Conservation (phyloP, 2,888 invertebrate genomes). For the Eupithecia abbreviata region DNA sequence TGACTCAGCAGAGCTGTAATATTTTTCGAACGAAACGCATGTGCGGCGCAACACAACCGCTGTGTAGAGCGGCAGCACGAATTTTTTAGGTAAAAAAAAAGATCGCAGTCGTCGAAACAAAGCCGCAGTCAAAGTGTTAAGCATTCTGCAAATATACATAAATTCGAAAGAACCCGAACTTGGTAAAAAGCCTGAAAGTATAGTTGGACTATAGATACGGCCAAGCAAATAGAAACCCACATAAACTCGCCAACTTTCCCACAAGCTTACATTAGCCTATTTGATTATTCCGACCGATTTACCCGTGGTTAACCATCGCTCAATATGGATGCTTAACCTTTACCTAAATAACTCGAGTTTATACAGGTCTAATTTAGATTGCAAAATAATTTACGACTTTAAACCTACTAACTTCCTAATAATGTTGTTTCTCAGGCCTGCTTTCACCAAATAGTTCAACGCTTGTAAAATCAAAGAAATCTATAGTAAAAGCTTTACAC, state of each 20-base stretch:
- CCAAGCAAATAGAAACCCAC: constrained; percentile 20
- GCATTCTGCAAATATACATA: neutral
- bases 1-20: no score
- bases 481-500: neutral
- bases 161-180: no score
- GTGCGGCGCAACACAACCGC: no score
- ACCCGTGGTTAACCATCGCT: neutral
- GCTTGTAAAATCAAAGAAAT: neutral
- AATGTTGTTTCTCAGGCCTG: neutral
- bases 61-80: no score
- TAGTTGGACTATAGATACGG: constrained; percentile 49
- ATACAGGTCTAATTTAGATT: neutral
- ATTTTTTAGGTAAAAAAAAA: no score
- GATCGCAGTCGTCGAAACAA: no score
- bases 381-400: neutral
- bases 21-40: no score
- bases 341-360: neutral
- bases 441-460: neutral
- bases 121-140: no score
- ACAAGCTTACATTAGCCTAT: neutral
- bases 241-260: neutral
- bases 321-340: neutral
- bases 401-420: neutral
- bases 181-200: neutral
- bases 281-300: constrained; percentile 9